phyloP scores from a whole-genome alignment of 53 echinoderm and acorn worm species.

The Apostichopus leukothele region DNA sequence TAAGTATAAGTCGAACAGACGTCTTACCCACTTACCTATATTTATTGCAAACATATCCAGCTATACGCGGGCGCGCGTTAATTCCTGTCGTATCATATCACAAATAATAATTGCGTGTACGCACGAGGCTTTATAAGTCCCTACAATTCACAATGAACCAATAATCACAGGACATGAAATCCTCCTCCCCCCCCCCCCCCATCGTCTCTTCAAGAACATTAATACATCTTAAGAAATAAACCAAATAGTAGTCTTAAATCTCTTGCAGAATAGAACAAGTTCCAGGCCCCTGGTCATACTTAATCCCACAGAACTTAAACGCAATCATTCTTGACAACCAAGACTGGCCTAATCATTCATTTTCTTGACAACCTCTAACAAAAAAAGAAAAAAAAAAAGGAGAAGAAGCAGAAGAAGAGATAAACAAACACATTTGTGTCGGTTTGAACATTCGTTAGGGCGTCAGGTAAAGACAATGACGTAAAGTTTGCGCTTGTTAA shows the following conservation, averaged over 20 bases:
- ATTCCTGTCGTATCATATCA: too few species aligned
- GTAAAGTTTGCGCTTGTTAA: not conserved
- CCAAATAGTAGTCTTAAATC: too few species aligned
- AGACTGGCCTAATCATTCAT: not conserved
- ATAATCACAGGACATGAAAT: too few species aligned
- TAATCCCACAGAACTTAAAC: not conserved
- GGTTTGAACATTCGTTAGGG: not conserved
- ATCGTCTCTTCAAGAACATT: not conserved
- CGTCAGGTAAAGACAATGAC: not conserved
- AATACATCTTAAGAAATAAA: not conserved
- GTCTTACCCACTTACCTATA: too few species aligned
- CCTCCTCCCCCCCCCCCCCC: too few species aligned
- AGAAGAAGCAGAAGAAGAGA: too few species aligned
- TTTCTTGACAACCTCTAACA: not conserved
- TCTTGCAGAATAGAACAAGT: not conserved
- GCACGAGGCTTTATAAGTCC: too few species aligned
- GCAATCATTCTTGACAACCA: not conserved
- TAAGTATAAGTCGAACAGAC: too few species aligned
- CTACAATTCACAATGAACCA: too few species aligned
- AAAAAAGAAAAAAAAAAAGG: not conserved
- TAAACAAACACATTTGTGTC: not conserved
- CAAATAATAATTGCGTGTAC: too few species aligned
- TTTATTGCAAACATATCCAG: too few species aligned
- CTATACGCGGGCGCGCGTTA: too few species aligned
- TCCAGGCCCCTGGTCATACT: not conserved